phyloP scores from a whole-genome alignment of 2,113 vertebrate species.

The Sphyrna mokarran region DNA sequence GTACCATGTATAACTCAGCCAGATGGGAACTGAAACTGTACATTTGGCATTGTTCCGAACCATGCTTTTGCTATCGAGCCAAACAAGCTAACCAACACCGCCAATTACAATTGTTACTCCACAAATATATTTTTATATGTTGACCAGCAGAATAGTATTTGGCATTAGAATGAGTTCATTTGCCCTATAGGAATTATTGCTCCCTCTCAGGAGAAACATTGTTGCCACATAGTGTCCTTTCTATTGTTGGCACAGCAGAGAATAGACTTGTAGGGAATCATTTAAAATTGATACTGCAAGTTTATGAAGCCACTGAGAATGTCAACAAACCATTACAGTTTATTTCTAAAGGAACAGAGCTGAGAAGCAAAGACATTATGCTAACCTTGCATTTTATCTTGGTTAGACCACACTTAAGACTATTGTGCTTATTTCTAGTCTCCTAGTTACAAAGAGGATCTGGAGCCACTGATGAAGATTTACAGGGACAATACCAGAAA shows the following conservation, averaged over 20 bases:
- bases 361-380: not conserved
- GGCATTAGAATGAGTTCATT: not conserved
- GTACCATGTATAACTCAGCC: not conserved
- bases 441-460: not conserved
- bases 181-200: not conserved
- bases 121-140: not conserved
- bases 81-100: no score
- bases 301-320: not conserved
- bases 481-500: not conserved
- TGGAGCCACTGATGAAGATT: not conserved
- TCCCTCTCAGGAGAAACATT: not conserved
- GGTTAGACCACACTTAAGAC: not conserved
- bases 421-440: not conserved
- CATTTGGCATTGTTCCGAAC: no score
- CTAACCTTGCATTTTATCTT: not conserved
- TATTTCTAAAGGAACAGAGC: not conserved
- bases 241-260: not conserved
- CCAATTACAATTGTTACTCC: not conserved
- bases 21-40: no score
- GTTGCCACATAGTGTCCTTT: not conserved
- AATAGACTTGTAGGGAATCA: not conserved
- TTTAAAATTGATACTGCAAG: not conserved
- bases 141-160: not conserved
- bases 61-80: no score
- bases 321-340: not conserved